These are phyloP conservation scores for Drosophila tripunctata DNA, from an alignment of 2,888 invertebrate genomes.

Conservation along the genomic window DNA sequence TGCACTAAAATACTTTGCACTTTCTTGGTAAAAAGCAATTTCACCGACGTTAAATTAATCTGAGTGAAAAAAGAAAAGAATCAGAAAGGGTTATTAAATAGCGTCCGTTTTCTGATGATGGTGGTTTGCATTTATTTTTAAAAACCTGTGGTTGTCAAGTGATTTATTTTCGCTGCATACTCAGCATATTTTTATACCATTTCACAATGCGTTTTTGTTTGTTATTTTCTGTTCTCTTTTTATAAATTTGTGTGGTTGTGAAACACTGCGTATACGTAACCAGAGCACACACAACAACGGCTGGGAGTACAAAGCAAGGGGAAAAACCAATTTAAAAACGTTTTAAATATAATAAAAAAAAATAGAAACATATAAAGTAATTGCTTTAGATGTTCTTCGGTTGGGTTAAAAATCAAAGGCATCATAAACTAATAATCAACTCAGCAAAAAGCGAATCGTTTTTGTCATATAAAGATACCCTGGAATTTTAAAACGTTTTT, in stretches of 20 bases:
- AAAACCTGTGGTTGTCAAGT: conserved; percentile 13
- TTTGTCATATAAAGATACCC: no score
- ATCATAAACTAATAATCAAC: background rate
- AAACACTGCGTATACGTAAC: conserved; percentile 6
- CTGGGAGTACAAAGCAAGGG: background rate
- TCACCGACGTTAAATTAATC: conserved; percentile 18
- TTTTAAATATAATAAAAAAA: background rate
- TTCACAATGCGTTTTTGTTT: background rate
- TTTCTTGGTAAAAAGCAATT: conserved; percentile 16
- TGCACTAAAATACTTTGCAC: background rate
- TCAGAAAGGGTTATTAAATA: conserved; percentile 9
- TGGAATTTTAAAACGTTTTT: no score
- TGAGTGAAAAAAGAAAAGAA: conserved; percentile 3
- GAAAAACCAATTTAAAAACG: conserved; percentile 13
- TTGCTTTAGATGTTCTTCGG: conserved; percentile 5
- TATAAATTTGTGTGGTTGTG: conserved; percentile 13
- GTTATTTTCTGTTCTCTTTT: background rate
- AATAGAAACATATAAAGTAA: conserved; percentile 9
- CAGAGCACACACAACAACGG: background rate
- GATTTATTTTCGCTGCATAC: conserved; percentile 13
- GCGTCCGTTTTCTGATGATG: conserved; percentile 8
- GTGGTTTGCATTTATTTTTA: conserved; percentile 27
- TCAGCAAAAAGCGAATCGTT: no score
- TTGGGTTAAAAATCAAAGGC: background rate
- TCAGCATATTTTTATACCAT: conserved; percentile 14